Base-by-base conservation (phyloP, 2,888 invertebrate species). In the Campoletis raptor region DNA sequence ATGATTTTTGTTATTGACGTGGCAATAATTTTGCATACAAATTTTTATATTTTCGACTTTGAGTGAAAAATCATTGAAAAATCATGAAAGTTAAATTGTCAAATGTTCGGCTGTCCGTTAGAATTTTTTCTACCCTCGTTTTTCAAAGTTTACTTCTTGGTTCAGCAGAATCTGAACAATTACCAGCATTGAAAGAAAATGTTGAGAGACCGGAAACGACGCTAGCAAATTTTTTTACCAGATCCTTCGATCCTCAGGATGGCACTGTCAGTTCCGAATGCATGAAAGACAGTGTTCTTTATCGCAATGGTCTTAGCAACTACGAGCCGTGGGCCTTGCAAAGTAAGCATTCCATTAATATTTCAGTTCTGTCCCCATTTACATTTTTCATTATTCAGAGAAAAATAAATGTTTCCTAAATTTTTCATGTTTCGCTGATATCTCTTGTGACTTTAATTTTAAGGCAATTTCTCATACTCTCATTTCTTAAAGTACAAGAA, bases 271-370 rank as follows among this genome's bases (percentile, higher is more conserved):
- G 92, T 2, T 45, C 78, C 0, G 81, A 90, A 18, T 93, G 93
- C 52, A 84, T 90, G 9, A 88, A 85, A 37, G 92, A 92, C 81
- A 90, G 91, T 82, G 87, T 85, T 15, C 54, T 90, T 64, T 93
- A 93, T 76, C 86, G 91, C 12, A 80, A 85, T 57, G 91, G 89
- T 18, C 88, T 93, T 1, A 66, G 69, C 0, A 87, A 83, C 9
- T 93, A 93, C 77, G 85, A 89, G 57, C 91, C 92, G 0, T 93
- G 93, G 93, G 93, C 93, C 1, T 86, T 93, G 42, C 90, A 93
- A 81, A 93, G 93, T 93, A 83, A 91, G 93, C 91, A 7, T 21
- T 36, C n/a, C 36, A 36, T 72, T 54, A 0, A 12, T n/a, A 70
- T 30, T 24, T 18, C 4, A 70, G 8, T 30, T 30, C n/a, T 36